Evolutionary conservation across 2,888 invertebrate genomes (phyloP).

Genomic region (Amphipoea lucens): DNA sequence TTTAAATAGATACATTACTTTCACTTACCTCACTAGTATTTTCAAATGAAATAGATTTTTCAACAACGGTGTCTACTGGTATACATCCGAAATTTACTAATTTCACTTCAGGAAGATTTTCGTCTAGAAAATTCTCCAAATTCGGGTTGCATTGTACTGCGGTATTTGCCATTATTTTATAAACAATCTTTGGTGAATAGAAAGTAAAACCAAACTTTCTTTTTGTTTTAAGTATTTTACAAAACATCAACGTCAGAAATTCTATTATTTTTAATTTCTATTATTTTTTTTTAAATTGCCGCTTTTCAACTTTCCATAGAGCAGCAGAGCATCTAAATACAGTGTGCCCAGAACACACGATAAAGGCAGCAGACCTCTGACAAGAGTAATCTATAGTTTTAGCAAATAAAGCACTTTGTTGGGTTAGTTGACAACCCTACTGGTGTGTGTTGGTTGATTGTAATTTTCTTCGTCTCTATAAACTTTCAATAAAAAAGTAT

Average conservation of each 20-base stretch:
- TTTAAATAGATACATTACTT: background rate
- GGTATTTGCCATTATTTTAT: constrained; percentile 9
- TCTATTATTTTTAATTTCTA: background rate
- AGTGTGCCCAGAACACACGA: background rate
- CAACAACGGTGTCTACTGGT: constrained; percentile 78
- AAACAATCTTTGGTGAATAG: background rate
- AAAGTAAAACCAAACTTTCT: background rate
- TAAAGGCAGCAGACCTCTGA: background rate
- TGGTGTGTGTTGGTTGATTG: background rate
- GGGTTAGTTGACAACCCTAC: background rate
- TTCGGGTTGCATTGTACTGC: constrained; percentile 21
- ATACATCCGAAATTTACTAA: constrained; percentile 82
- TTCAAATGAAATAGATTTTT: constrained; percentile 77
- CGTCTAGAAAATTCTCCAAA: constrained; percentile 74
- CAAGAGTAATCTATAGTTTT: background rate
- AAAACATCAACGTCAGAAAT: background rate
- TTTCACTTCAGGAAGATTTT: constrained; percentile 74
- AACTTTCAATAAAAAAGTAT: background rate
- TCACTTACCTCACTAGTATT: constrained; percentile 78
- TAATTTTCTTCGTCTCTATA: background rate
- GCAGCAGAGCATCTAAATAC: background rate
- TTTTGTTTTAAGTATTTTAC: background rate
- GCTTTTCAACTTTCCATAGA: constrained; percentile 7
- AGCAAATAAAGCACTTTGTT: background rate
- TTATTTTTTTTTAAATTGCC: constrained; percentile 9